These are phyloP conservation scores for Embiotoca jacksoni DNA, from an alignment of 2,113 vertebrate species.

Conservation along the genomic window DNA sequence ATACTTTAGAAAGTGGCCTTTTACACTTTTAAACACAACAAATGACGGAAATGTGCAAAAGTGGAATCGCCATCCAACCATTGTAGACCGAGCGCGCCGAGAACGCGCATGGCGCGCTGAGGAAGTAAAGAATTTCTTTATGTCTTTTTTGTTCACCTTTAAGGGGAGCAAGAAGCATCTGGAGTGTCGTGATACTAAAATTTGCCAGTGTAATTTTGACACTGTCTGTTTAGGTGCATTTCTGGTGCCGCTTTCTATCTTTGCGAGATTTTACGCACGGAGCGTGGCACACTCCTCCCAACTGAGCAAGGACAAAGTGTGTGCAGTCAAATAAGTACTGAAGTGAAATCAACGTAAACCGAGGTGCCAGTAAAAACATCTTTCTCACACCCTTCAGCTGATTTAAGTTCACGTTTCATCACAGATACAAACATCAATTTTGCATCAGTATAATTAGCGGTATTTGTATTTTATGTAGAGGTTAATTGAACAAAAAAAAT, in stretches of 20 bases:
- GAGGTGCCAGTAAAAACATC: background rate
- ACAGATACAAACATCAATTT: background rate
- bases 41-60: background rate
- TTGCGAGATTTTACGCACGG: conserved; percentile 50
- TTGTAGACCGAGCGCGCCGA: background rate
- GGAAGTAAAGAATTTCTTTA: background rate
- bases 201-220: background rate
- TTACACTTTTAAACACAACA: background rate
- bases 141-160: background rate
- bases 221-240: background rate
- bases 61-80: background rate
- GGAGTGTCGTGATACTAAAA: background rate
- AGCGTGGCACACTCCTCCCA: background rate
- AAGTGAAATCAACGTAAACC: background rate
- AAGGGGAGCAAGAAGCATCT: background rate
- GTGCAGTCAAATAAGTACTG: background rate
- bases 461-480: background rate
- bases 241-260: background rate
- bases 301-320: background rate
- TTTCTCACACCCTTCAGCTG: too few relatives aligned
- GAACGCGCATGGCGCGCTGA: conserved; percentile 8
- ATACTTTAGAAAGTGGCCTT: background rate
- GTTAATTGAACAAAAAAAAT: background rate
- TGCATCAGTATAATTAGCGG: too few relatives aligned
- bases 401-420: background rate